phyloP scores from a whole-genome alignment of 1,140 invertebrate genomes.

The Cherax destructor region DNA sequence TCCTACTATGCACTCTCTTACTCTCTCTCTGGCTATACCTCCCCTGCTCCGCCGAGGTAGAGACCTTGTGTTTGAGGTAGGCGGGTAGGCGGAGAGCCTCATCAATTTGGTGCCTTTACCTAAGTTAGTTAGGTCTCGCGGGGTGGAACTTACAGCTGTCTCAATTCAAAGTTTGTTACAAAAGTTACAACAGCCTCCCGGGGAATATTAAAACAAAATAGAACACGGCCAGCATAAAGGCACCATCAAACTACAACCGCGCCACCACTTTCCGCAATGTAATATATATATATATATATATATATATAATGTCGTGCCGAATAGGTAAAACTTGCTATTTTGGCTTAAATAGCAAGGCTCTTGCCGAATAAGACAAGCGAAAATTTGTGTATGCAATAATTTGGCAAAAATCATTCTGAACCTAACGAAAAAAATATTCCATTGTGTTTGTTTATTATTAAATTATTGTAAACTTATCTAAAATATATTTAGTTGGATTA shows the following conservation, averaged over 20 bases:
- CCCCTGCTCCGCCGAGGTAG: background rate
- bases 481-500: too few relatives aligned
- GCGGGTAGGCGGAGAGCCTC: background rate
- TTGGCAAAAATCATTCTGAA: too few relatives aligned
- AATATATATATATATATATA: too few relatives aligned
- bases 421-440: too few relatives aligned
- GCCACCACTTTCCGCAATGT: too few relatives aligned
- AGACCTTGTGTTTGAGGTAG: background rate
- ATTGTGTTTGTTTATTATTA: too few relatives aligned
- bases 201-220: background rate
- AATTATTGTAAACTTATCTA: too few relatives aligned
- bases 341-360: too few relatives aligned
- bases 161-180: conserved; percentile 1
- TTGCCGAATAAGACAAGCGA: too few relatives aligned
- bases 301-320: too few relatives aligned
- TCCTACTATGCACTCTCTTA: background rate
- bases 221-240: background rate
- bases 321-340: too few relatives aligned
- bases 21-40: background rate
- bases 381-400: too few relatives aligned
- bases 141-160: background rate
- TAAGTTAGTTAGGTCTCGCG: conserved; percentile 3
- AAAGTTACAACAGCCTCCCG: background rate
- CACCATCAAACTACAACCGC: background rate
- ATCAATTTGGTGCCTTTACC: conserved; percentile 3